A percentile compares a stretch with the other conserved stretches of the same genome.
Evolutionary conservation across 1,140 invertebrate species (phyloP).

Genomic region (Monomorium pharaonis): DNA sequence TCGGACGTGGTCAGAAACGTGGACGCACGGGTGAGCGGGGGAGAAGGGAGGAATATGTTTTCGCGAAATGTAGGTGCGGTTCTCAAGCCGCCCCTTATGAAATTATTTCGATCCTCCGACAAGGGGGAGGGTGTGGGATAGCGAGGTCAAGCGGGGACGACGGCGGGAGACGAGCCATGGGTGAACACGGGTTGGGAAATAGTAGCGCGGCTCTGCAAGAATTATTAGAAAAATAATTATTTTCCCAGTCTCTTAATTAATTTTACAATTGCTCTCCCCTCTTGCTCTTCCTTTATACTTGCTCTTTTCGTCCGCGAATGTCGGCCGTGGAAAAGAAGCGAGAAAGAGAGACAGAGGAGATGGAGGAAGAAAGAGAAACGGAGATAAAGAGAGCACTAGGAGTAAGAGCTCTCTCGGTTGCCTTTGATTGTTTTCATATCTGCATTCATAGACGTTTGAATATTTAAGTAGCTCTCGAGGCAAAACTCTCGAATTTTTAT

Average conservation of each 20-base stretch:
- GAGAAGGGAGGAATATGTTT: conserved; percentile 72
- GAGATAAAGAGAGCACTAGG: neutral
- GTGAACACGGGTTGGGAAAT: conserved; percentile 70
- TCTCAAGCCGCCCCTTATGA: conserved; percentile 82
- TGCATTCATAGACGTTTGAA: conserved; percentile 59
- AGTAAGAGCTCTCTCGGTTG: conserved; percentile 51
- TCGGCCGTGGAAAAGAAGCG: conserved; percentile 2
- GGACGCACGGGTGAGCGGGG: conserved; percentile 65
- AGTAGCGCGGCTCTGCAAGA: conserved; percentile 77
- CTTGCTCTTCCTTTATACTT: conserved; percentile 5
- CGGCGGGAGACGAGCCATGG: no score
- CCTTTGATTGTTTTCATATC: conserved; percentile 52
- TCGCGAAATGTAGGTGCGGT: conserved; percentile 83
- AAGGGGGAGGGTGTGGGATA: conserved; percentile 53
- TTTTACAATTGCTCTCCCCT: conserved; percentile 81
- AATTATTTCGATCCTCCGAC: conserved; percentile 82
- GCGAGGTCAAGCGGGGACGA: conserved; percentile 52
- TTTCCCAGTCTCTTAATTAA: conserved; percentile 84
- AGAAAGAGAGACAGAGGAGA: conserved; percentile 10
- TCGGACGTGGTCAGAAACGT: conserved; percentile 76
- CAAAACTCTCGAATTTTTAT: conserved; percentile 2
- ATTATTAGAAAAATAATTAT: conserved; percentile 86
- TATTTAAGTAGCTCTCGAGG: conserved; percentile 39
- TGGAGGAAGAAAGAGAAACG: neutral
- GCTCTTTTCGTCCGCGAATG: conserved; percentile 35